Conservation (phyloP, 2,797 vertebrate species). For the Acanthurus leucopareius region DNA sequence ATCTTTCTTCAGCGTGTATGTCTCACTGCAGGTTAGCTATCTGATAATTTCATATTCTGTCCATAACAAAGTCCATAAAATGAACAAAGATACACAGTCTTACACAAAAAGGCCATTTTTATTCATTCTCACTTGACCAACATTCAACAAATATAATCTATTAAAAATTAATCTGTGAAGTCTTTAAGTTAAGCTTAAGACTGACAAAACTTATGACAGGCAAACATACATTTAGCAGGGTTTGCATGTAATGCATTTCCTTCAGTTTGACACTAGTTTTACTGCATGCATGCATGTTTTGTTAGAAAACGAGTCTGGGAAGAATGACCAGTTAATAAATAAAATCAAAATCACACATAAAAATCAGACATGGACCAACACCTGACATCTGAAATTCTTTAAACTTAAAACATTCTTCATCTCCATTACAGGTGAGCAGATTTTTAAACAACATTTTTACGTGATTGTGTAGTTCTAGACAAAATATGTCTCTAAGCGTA, state of each 20-base stretch:
- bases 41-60: not conserved
- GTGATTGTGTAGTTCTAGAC: not conserved
- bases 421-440: slow-evolving; percentile 4
- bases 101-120: slow-evolving; percentile 46
- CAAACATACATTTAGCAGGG: slow-evolving; percentile 9
- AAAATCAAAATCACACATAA: slow-evolving; percentile 48
- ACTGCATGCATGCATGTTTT: slow-evolving; percentile 19
- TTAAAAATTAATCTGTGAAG: slow-evolving; percentile 29
- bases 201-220: slow-evolving; percentile 15
- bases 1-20: not conserved
- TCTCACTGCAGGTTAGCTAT: slow-evolving; percentile 16
- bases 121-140: slow-evolving; percentile 33
- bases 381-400: slow-evolving; percentile 13
- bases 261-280: slow-evolving; percentile 2
- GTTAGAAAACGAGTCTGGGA: slow-evolving; percentile 11
- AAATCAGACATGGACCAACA: slow-evolving; percentile 26
- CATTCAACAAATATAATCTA: slow-evolving; percentile 41
- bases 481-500: not conserved
- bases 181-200: slow-evolving; percentile 7
- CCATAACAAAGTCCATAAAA: slow-evolving; percentile 5
- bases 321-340: slow-evolving; percentile 56
- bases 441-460: slow-evolving; percentile 5
- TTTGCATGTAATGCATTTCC: not conserved
- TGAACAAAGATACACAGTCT: not conserved
- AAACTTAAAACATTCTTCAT: slow-evolving; percentile 14